Percentiles rank a stretch among this genome's conserved stretches.
phyloP scores from a whole-genome alignment of 2,797 vertebrate species.

The Micromesistius poutassou region DNA sequence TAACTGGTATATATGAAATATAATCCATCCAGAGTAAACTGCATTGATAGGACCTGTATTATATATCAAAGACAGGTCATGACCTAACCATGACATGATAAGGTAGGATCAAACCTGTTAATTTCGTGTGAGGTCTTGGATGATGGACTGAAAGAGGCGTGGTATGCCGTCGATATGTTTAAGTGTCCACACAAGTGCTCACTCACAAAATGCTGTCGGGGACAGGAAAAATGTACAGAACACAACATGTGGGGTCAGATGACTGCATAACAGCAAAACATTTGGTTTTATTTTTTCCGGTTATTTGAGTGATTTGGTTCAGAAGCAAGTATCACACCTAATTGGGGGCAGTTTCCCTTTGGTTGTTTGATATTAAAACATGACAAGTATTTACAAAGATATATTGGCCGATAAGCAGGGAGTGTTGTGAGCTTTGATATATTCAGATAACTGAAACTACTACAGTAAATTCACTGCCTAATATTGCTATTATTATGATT shows the following conservation, averaged over 20 bases:
- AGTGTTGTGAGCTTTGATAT: background rate
- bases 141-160: background rate
- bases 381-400: background rate
- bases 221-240: background rate
- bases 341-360: no score
- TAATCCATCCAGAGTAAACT: background rate
- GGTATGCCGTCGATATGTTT: background rate
- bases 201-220: background rate
- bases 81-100: background rate
- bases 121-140: conserved; percentile 21
- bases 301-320: background rate
- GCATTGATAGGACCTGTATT: background rate
- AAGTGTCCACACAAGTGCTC: background rate
- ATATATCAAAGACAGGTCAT: background rate
- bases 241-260: background rate
- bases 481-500: conserved; percentile 5
- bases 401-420: background rate
- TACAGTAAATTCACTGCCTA: conserved; percentile 25
- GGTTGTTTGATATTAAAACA: background rate
- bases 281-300: background rate
- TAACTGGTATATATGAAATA: background rate
- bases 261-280: background rate
- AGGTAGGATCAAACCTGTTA: background rate
- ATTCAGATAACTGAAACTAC: background rate
- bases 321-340: background rate